Conservation (phyloP, 2,888 invertebrate species). For the Acleris literana region DNA sequence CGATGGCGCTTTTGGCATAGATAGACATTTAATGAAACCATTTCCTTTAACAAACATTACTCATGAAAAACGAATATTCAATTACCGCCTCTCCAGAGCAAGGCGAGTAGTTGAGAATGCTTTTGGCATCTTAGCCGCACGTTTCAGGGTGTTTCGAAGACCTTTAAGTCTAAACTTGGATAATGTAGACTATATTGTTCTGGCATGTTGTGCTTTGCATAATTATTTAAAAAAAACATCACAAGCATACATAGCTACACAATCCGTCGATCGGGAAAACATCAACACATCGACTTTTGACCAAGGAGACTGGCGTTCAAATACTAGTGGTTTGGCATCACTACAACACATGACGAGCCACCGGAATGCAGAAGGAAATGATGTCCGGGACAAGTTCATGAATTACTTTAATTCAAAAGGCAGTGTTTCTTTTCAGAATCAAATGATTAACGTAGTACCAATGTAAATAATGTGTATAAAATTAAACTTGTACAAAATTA, state of each 20-base stretch:
- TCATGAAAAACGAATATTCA: constrained; percentile 7
- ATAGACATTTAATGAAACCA: constrained; percentile 36
- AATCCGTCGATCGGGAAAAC: constrained; percentile 27
- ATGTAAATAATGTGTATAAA: background rate
- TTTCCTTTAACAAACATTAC: constrained; percentile 14
- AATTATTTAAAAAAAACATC: constrained; percentile 37
- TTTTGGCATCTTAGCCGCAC: background rate
- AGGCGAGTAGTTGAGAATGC: no score
- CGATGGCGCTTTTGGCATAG: constrained; percentile 38
- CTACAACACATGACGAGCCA: constrained; percentile 21
- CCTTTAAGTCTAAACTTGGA: constrained; percentile 18
- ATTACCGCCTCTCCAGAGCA: no score
- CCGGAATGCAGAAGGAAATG: constrained; percentile 18
- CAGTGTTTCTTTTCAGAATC: constrained; percentile 38
- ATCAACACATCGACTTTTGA: constrained; percentile 14
- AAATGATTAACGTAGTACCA: constrained; percentile 34
- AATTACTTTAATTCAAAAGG: constrained; percentile 33
- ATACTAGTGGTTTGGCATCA: constrained; percentile 13
- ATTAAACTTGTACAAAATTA: no score
- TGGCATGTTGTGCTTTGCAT: constrained; percentile 40
- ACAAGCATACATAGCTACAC: constrained; percentile 26
- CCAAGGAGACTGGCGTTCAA: constrained; percentile 21
- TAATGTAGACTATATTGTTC: constrained; percentile 29
- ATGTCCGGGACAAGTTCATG: constrained; percentile 25
- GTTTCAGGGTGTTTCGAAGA: background rate